phyloP scores from a whole-genome alignment of 2,888 invertebrate genomes.

The Electrophaes corylata region DNA sequence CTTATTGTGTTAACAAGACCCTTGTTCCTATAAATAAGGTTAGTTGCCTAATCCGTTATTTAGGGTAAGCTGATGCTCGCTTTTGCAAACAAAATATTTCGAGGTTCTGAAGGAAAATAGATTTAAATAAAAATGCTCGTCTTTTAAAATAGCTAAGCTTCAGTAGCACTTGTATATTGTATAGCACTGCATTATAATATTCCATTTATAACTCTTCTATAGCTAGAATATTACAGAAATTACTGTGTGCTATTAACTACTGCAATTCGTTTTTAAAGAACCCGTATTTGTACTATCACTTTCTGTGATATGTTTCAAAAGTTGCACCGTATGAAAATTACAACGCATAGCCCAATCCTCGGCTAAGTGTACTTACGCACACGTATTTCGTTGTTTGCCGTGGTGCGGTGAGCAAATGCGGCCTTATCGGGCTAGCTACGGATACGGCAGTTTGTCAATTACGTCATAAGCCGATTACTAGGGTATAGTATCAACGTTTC shows the following conservation, averaged over 20 bases:
- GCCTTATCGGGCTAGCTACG: conserved; percentile 22
- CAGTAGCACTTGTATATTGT: neutral
- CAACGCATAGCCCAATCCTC: neutral
- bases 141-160: neutral
- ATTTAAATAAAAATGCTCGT: conserved; percentile 4
- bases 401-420: conserved; percentile 21
- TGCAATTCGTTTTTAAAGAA: too few species aligned
- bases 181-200: too few species aligned
- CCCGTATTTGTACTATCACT: too few species aligned
- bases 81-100: conserved; percentile 21
- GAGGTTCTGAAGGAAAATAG: conserved; percentile 10
- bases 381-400: conserved; percentile 20
- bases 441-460: conserved; percentile 31
- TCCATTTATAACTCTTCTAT: too few species aligned
- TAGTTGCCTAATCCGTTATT: conserved; percentile 38
- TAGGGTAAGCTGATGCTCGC: conserved; percentile 31
- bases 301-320: too few species aligned
- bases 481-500: conserved; percentile 26
- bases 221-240: too few species aligned
- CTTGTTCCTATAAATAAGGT: conserved; percentile 36
- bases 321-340: neutral
- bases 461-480: conserved; percentile 30
- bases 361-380: conserved; percentile 1
- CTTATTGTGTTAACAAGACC: conserved; percentile 37
- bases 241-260: too few species aligned